Evolutionary conservation across 2,888 invertebrate genomes (phyloP), one percentile per base, ranked within the genome.

Genomic region (Ectemnius continuus): DNA sequence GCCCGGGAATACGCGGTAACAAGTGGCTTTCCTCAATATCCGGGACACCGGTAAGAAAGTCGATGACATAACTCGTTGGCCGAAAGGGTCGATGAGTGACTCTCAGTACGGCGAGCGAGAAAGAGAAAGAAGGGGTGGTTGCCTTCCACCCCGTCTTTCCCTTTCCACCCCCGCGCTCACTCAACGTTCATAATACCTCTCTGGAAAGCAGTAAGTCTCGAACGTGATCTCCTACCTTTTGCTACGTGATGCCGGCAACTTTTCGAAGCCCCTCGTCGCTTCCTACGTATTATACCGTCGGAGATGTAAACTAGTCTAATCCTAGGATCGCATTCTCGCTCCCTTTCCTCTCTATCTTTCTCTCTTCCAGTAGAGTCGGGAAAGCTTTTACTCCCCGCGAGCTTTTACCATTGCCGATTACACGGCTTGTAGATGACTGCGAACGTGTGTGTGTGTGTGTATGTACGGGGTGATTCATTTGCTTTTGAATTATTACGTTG

Each of bases 241-340:
- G 61, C 68, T 76, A 73, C 76, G 76, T 78, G 79, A 81, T 74
- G 66, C 73, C 45, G 57, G 59, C 59, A 81, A 82, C 79, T 79
- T 79, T 79, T 76, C 76, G 68, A 65, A 75, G 47, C 70, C 62
- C 66, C 61, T 52, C 69, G 67, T 60, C 61, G 67, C 68, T 79
- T 76, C 79, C 80, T 79, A 79, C 79, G 80, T 79, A 79, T 79
- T 79, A 79, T 76, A 76, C 67, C 66, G 80, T 69, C 61, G 67
- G 47, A 67, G 67, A 79, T 79, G 79, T 79, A 79, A 79, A 79
- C 80, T 80, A 79, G 70, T 79, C 79, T 79, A 79, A 79, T 79
- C 76, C 73, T 59, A 52, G 46, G 61, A 36, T 45, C 36, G 62
- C 62, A 65, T 67, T 57, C 67, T 14, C 16, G 67, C 56, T 70